Base-by-base conservation (phyloP, 2,113 vertebrate genomes). In the Gymnorhina tibicen region DNA sequence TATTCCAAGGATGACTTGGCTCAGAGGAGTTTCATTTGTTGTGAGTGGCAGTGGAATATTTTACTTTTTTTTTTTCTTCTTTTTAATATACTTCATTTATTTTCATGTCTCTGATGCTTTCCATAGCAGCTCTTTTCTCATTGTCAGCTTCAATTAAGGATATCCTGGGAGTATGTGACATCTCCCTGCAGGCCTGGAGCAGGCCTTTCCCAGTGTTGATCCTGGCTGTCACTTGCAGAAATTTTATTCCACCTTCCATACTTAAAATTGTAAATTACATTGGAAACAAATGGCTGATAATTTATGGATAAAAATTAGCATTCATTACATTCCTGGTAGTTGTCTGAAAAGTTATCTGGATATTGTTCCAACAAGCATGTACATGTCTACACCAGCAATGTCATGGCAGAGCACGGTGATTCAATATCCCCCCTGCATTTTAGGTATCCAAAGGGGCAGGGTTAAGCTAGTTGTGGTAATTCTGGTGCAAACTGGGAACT, bases 1-100 rank as follows among this genome's bases (percentile, higher is more conserved):
- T 91, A 79, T 69, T 87, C 74, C 47, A 91, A 79, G 35, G 86
- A 92, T 77, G 68, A 91, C 33, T 75, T 95, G 86, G 39, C 90
- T 85, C 2, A 4, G 33, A 81, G 56, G 10, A 89, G 37, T 74
- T 96, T 76, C 62, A 39, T 95, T 88, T 88, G 20, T 86, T 83
- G 16, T 83, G 44, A 84, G 35, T 70, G 85, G 76, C 47, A 46
- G 16, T 10, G 9, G 14, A 70, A 20, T 7, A 7, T 42, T 8
- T 19, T 8, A 1, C 3, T 2, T 15, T 55, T 30, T 30, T 33
- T 33, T 26, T n/a, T 7, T n/a, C n/a, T 16, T 3, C 15, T 50
- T 37, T 41, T 62, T n/a, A 47, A 69, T 72, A 73, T 15, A 41
- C 16, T 73, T 84, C 4, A 2, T 89, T 89, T 91, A 66, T 84